A percentile compares a stretch with the other conserved stretches of the same genome.
These are phyloP conservation scores for Ctenosaura bakeri DNA, from an alignment of 2,797 vertebrate species.

Conservation along the genomic window DNA sequence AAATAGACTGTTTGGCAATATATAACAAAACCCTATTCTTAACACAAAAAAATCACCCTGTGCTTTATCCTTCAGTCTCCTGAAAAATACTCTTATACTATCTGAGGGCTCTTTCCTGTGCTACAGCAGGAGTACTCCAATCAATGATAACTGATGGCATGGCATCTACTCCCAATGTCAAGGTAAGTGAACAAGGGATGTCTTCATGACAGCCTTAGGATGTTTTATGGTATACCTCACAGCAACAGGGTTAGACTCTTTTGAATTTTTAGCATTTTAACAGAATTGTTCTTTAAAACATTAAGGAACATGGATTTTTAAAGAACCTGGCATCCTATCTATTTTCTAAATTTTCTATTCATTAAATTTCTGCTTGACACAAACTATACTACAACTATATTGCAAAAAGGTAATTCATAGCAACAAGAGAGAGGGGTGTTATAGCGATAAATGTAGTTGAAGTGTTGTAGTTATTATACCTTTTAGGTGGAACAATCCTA, in stretches of 20 bases:
- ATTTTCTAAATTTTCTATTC: not conserved
- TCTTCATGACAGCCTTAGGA: not conserved
- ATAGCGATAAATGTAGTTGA: not conserved
- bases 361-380: not conserved
- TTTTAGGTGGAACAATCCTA: not conserved
- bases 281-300: not conserved
- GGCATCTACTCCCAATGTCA: not conserved
- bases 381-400: not conserved
- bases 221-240: not conserved
- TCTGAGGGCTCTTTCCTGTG: not conserved
- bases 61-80: not conserved
- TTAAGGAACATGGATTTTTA: not conserved
- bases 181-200: not conserved
- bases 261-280: not conserved
- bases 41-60: not conserved
- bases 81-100: not conserved
- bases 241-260: not conserved
- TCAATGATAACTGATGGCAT: not conserved
- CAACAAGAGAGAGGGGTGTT: not conserved
- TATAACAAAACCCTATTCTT: not conserved
- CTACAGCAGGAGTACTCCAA: not conserved
- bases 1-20: not conserved
- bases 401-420: not conserved
- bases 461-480: not conserved
- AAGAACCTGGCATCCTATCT: not conserved